A percentile compares a stretch with the other conserved stretches of the same genome.
phyloP scores from a whole-genome alignment of 2,113 vertebrate species.

The Mesembrinibis cayennensis region DNA sequence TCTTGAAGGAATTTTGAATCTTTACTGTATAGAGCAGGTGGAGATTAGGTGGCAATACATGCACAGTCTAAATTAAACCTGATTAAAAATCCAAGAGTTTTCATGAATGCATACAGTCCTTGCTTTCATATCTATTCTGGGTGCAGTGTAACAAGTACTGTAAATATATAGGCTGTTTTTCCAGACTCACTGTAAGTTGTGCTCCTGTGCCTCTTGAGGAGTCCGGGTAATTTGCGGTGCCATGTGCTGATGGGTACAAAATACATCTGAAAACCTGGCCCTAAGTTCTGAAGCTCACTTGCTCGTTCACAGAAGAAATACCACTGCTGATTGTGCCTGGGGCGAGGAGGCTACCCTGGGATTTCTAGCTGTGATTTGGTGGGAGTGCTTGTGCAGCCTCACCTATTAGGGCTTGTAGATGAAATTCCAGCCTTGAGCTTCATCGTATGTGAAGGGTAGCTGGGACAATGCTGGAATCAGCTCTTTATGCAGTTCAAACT shows the following conservation, averaged over 20 bases:
- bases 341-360: not conserved
- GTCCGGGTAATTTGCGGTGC: fast-evolving
- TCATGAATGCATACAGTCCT: not conserved
- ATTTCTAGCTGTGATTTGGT: too few relatives aligned
- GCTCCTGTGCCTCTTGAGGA: not conserved
- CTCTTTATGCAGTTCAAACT: not conserved
- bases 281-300: not conserved
- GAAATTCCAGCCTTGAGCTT: not conserved
- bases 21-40: not conserved
- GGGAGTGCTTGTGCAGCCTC: not conserved
- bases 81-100: not conserved
- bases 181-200: not conserved
- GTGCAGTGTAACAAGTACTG: not conserved
- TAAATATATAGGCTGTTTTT: not conserved
- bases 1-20: not conserved
- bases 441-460: fast-evolving
- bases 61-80: not conserved
- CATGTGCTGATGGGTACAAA: not conserved
- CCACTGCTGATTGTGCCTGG: not conserved
- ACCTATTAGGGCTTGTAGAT: not conserved
- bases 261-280: not conserved
- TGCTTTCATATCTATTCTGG: not conserved
- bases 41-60: not conserved
- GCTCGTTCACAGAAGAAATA: not conserved
- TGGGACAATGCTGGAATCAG: not conserved